Evolutionary conservation across 2,113 vertebrate genomes (phyloP), one percentile per base, ranked within the genome.

Genomic region (Kryptolebias marmoratus): DNA sequence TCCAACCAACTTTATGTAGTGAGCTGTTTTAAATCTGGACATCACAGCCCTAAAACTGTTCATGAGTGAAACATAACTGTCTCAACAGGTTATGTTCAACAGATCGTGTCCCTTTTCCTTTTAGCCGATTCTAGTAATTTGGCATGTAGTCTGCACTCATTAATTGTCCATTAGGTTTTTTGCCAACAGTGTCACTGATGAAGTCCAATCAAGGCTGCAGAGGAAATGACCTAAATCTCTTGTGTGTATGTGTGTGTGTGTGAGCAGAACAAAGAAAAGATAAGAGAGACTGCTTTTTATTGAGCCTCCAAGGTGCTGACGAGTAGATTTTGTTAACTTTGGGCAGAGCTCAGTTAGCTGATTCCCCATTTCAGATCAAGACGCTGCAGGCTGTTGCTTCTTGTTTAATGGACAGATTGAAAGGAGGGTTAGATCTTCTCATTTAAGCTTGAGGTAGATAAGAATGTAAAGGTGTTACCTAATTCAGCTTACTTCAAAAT

Each of bases 81-180:
- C 57, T 42, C 57, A 11, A 39, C 36, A 59, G 57, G 18, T 59
- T 59, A 4, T 22, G 36, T 59, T 42, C 18, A 59, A 57, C 55
- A 57, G 57, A 50, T 62, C 58, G 31, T 74, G 77, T 77, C 81
- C 68, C 11, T 50, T 79, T 84, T 42, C 5, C 39, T 8, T 81
- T 57, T 59, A 60, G 28, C 55, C 39, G 70, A 55, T 67, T 61
- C 59, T 69, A 73, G 65, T 73, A 71, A 58, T 52, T 13, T 16
- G 47, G 45, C 39, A 50, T 79, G 72, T 57, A 63, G 70, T 68
- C 65, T n/a, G 28, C 54, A 55, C 68, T 68, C 68, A 73, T 85
- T 77, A 80, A 76, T 42, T 84, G 81, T 78, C 60, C 69, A 84
- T 85, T 28, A 53, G 14, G 28, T 63, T 4, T 45, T 22, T 39